phyloP scores from a whole-genome alignment of 2,797 vertebrate species.

The Sylvilagus floridanus region DNA sequence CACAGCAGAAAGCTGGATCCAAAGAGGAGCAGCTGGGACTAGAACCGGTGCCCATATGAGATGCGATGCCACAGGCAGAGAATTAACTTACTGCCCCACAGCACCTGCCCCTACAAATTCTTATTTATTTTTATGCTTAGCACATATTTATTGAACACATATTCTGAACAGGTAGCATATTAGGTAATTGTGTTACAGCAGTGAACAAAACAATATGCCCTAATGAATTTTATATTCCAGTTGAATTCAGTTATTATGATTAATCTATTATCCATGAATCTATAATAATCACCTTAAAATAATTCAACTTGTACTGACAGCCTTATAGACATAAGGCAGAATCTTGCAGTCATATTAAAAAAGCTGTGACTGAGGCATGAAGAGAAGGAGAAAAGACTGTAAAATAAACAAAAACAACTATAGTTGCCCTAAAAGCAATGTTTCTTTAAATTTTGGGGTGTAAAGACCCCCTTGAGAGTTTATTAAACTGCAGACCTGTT shows the following conservation, averaged over 20 bases:
- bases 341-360: background rate
- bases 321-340: background rate
- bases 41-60: no score
- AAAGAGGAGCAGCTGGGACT: no score
- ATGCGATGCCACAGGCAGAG: no score
- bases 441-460: background rate
- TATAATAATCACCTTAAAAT: background rate
- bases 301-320: background rate
- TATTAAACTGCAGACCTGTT: slow-evolving; percentile 53
- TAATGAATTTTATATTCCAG: background rate
- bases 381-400: background rate
- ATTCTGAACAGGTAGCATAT: background rate
- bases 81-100: no score
- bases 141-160: background rate
- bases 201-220: background rate
- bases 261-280: background rate
- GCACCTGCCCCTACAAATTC: background rate
- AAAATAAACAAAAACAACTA: slow-evolving; percentile 28
- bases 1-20: no score
- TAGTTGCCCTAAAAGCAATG: background rate
- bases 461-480: background rate
- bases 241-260: background rate
- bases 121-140: background rate
- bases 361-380: background rate
- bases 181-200: background rate